phyloP scores from a whole-genome alignment of 2,113 vertebrate genomes.

The Trichechus manatus region DNA sequence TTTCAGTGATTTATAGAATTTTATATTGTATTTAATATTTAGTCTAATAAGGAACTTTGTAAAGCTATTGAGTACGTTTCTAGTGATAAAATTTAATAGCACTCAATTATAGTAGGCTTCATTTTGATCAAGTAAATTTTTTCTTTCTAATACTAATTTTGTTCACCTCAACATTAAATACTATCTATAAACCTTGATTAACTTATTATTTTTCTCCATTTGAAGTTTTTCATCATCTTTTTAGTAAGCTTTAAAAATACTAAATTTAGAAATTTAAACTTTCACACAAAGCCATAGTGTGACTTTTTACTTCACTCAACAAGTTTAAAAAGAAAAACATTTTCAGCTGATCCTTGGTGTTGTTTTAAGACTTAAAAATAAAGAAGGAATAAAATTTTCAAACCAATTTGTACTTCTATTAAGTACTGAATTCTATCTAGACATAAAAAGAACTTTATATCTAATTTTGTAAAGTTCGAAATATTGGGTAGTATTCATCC shows the following conservation, averaged over 20 bases:
- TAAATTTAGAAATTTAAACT: slow-evolving; percentile 69
- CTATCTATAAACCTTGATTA: slow-evolving; percentile 38
- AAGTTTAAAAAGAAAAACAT: slow-evolving; percentile 60
- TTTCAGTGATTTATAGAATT: slow-evolving; percentile 57
- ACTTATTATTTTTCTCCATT: slow-evolving; percentile 42
- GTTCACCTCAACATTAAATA: slow-evolving; percentile 54
- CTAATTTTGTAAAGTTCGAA: slow-evolving; percentile 69
- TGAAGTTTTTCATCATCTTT: slow-evolving; percentile 62
- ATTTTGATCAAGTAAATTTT: slow-evolving; percentile 67
- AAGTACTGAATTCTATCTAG: slow-evolving; percentile 73
- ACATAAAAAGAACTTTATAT: slow-evolving; percentile 72
- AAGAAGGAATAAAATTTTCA: slow-evolving; percentile 71
- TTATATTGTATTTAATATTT: slow-evolving; percentile 39
- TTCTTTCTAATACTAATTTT: slow-evolving; percentile 33
- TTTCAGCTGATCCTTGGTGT: slow-evolving; percentile 40
- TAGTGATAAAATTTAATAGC: slow-evolving; percentile 44
- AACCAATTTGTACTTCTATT: slow-evolving; percentile 53
- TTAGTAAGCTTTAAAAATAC: slow-evolving; percentile 56
- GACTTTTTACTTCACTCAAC: slow-evolving; percentile 10
- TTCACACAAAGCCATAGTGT: slow-evolving; percentile 24
- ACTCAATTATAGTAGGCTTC: background rate
- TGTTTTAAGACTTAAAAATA: slow-evolving; percentile 72
- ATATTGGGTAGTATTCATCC: slow-evolving; percentile 75
- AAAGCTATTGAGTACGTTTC: slow-evolving; percentile 47
- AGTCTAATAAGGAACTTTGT: slow-evolving; percentile 41